phyloP scores from a whole-genome alignment of 1,140 invertebrate genomes.

The Battus philenor region DNA sequence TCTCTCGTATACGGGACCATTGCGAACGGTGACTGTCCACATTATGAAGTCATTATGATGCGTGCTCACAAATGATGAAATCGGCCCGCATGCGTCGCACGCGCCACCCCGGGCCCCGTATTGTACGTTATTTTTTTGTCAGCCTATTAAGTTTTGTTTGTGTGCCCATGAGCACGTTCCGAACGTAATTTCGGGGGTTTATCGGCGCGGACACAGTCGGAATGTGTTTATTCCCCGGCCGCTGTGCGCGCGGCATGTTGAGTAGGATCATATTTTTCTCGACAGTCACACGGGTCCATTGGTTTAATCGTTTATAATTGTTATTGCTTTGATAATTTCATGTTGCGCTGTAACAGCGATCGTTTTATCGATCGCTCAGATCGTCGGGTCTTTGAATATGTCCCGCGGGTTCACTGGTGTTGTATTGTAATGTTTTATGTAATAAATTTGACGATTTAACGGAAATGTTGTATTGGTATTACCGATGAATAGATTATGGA shows the following conservation, averaged over 20 bases:
- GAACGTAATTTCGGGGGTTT: slow-evolving; percentile 19
- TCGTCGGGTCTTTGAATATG: no score
- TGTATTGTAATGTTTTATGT: no score
- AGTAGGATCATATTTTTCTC: slow-evolving; percentile 27
- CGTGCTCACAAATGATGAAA: slow-evolving; percentile 22
- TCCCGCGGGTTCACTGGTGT: no score
- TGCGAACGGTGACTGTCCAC: slow-evolving; percentile 26
- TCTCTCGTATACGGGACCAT: slow-evolving; percentile 39
- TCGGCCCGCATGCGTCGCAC: slow-evolving; percentile 45
- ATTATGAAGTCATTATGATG: slow-evolving; percentile 46
- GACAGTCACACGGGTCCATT: no score
- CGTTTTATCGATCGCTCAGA: no score
- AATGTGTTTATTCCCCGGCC: slow-evolving; percentile 18
- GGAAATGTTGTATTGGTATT: no score
- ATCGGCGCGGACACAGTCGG: slow-evolving; percentile 17
- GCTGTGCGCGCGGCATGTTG: slow-evolving; percentile 17
- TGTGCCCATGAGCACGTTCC: slow-evolving; percentile 19
- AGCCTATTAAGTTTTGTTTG: slow-evolving; percentile 22
- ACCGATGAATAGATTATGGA: no score
- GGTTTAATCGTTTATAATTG: no score
- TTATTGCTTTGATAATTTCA: no score
- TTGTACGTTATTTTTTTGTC: slow-evolving; percentile 19
- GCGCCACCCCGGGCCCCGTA: slow-evolving; percentile 21
- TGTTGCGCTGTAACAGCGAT: no score
- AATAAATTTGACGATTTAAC: no score